Conservation (phyloP, 2,888 invertebrate genomes). For the Acleris cristana region DNA sequence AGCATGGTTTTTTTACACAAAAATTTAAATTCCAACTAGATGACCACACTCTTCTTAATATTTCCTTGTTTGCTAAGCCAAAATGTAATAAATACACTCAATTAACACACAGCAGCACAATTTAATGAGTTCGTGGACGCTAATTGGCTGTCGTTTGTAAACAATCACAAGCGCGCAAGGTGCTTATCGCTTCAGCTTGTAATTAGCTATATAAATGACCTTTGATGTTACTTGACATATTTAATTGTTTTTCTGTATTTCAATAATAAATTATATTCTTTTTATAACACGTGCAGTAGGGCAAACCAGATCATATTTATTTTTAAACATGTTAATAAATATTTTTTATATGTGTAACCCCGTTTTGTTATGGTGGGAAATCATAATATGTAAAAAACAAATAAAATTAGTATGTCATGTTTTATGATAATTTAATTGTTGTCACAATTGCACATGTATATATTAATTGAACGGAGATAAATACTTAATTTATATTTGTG, state of each 20-base stretch:
- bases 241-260: constrained; percentile 28
- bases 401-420: too few relatives aligned
- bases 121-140: constrained; percentile 17
- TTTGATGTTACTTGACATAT: constrained; percentile 26
- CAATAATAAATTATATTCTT: not conserved
- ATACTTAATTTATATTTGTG: too few relatives aligned
- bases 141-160: constrained; percentile 25
- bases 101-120: constrained; percentile 12
- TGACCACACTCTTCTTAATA: not conserved
- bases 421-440: too few relatives aligned
- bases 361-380: too few relatives aligned
- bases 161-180: constrained; percentile 9
- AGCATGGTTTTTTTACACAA: too few relatives aligned
- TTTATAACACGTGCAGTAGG: not conserved
- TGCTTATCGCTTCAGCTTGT: constrained; percentile 17
- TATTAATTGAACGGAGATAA: too few relatives aligned
- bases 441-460: too few relatives aligned
- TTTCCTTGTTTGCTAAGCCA: not conserved
- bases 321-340: too few relatives aligned
- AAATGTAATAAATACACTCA: constrained; percentile 13
- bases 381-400: too few relatives aligned
- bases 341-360: too few relatives aligned
- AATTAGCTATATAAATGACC: constrained; percentile 26
- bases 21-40: too few relatives aligned
- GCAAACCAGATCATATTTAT: too few relatives aligned